phyloP scores from a whole-genome alignment of 1,140 invertebrate genomes.

The Stegodyphus dumicola region DNA sequence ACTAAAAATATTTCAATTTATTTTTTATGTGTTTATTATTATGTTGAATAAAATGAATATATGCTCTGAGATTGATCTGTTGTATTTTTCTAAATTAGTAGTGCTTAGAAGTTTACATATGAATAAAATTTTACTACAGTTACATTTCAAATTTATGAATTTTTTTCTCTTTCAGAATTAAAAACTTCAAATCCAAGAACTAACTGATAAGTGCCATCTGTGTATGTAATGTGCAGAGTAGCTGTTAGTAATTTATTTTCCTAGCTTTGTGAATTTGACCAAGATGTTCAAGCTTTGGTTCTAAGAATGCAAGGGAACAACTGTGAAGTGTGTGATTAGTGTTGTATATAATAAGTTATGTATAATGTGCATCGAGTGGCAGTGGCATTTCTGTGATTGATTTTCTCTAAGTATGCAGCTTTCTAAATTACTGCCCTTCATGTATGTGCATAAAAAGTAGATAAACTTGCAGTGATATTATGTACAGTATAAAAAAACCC shows the following conservation, averaged over 20 bases:
- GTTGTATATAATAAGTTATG: slow-evolving; percentile 43
- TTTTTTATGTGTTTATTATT: no score
- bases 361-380: slow-evolving; percentile 26
- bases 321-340: slow-evolving; percentile 15
- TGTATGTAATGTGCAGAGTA: slow-evolving; percentile 33
- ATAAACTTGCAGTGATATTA: slow-evolving; percentile 40
- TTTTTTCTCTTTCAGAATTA: slow-evolving; percentile 33
- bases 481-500: slow-evolving; percentile 55
- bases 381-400: slow-evolving; percentile 57
- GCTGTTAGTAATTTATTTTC: slow-evolving; percentile 56
- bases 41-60: no score
- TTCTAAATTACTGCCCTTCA: slow-evolving; percentile 45
- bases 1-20: no score
- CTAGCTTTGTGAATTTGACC: slow-evolving; percentile 24
- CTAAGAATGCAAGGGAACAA: slow-evolving; percentile 36
- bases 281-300: slow-evolving; percentile 36
- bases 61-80: no score
- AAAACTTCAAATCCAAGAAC: slow-evolving; percentile 53
- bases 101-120: no score
- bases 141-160: neutral
- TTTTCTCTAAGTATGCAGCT: slow-evolving; percentile 44
- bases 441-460: slow-evolving; percentile 39
- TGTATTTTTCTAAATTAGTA: no score
- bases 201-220: slow-evolving; percentile 49
- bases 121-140: neutral